Base-by-base conservation (phyloP, 2,888 invertebrate species). In the Leptinotarsa juncta region DNA sequence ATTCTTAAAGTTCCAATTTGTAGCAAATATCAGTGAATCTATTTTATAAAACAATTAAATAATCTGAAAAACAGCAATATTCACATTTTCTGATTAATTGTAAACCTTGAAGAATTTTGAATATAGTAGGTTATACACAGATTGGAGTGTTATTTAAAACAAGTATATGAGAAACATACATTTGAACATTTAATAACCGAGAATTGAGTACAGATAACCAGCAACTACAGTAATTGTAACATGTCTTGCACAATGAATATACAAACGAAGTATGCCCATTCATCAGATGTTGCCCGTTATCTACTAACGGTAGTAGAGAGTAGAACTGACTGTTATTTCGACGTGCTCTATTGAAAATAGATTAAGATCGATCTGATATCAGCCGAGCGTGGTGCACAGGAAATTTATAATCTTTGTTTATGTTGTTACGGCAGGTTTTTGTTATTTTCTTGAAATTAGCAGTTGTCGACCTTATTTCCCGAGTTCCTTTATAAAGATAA, bases 291-390 rank as follows among this genome's bases (percentile, higher is more conserved):
- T 16, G 32, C 15, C 62, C 26, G 62, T 62, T 62, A 32, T 26
- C 4, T 42, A 42, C 42, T 62, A 62, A 62, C 62, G 26, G 62
- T n/a, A 62, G 7, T 16, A 62, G 3, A 62, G 32, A 62, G 62
- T 62, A 62, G 42, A 62, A 42, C 62, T 62, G 16, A 32, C 42
- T 3, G 62, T 62, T 32, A 62, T 62, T 62, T 26, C 42, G 62
- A 62, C n/a, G 62, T 62, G 62, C 62, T 62, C 32, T 62, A 62
- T 42, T 62, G 62, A 26, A 23, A 60, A 60, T 3, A 60, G 23
- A 60, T 60, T 15, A 60, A 42, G 60, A 62, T 62, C 62, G 62
- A 62, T 62, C 62, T n/a, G 62, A 42, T 26, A 62, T 62, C 32
- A 62, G 10, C 32, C 62, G 32, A 15, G 62, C 62, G 42, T 62